Percentiles rank a stretch among this genome's conserved stretches.
Evolutionary conservation across 1,140 invertebrate genomes (phyloP).

Genomic region (Hydropsyche tenuis): DNA sequence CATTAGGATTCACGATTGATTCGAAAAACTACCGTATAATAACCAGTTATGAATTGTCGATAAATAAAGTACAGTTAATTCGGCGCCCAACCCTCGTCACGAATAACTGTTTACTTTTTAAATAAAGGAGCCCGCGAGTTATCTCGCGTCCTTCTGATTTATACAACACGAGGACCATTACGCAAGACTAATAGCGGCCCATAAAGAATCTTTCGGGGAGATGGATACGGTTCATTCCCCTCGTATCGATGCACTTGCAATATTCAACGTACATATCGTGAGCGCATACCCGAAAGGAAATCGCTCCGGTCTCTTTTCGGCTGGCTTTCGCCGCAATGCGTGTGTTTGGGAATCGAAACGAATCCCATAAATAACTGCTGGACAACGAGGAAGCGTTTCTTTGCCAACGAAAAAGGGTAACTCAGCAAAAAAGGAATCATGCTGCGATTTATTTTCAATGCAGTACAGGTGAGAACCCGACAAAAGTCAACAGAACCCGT

Average conservation of each 20-base stretch:
- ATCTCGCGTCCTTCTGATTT: slow-evolving; percentile 19
- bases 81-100: no score
- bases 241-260: background rate
- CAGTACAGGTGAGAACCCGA: background rate
- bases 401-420: slow-evolving; percentile 9
- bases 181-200: slow-evolving; percentile 24
- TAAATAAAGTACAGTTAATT: no score
- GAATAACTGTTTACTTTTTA: background rate
- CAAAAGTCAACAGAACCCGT: background rate
- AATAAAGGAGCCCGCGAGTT: background rate
- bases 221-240: slow-evolving; percentile 23
- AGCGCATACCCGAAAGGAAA: no score
- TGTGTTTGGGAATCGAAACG: slow-evolving; percentile 7
- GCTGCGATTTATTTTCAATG: slow-evolving; percentile 1
- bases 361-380: slow-evolving; percentile 9
- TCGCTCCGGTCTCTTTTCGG: background rate
- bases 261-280: no score
- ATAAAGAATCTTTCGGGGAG: slow-evolving; percentile 23
- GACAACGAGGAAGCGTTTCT: slow-evolving; percentile 18
- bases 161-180: slow-evolving; percentile 8
- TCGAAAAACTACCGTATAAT: background rate
- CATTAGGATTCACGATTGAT: no score
- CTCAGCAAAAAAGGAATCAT: background rate
- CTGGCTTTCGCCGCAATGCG: background rate
- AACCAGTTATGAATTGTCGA: no score